phyloP scores from a whole-genome alignment of 2,888 invertebrate species.

The Malacosoma neustria region DNA sequence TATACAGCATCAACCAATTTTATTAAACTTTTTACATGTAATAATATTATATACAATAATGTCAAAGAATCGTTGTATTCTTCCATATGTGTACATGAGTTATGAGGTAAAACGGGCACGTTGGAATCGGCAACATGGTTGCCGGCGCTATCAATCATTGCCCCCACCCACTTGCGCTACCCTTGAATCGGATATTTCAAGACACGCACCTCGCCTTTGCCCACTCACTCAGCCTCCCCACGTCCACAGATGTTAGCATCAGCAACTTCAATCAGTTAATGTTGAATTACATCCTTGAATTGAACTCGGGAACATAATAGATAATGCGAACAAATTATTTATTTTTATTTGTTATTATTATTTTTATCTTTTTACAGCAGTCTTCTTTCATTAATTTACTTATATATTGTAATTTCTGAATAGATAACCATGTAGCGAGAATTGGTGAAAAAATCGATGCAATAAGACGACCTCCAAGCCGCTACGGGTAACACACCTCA shows the following conservation, averaged over 20 bases:
- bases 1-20: no score
- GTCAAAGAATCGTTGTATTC: no score
- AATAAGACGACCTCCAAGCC: no score
- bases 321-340: slow-evolving; percentile 13
- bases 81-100: neutral
- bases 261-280: slow-evolving; percentile 19
- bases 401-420: no score
- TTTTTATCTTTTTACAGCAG: no score
- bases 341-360: no score
- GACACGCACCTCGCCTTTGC: neutral
- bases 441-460: no score
- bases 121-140: neutral
- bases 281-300: slow-evolving; percentile 21
- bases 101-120: neutral
- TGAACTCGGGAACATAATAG: slow-evolving; percentile 22
- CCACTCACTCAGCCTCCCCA: slow-evolving; percentile 13
- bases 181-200: slow-evolving; percentile 11
- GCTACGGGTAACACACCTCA: no score
- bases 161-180: slow-evolving; percentile 7
- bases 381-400: no score
- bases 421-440: no score
- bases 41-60: no score
- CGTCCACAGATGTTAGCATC: slow-evolving; percentile 20
- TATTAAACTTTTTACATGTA: no score
- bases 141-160: slow-evolving; percentile 31